These are phyloP conservation scores for Hybognathus amarus DNA, from an alignment of 2,797 vertebrate genomes.

Conservation along the genomic window DNA sequence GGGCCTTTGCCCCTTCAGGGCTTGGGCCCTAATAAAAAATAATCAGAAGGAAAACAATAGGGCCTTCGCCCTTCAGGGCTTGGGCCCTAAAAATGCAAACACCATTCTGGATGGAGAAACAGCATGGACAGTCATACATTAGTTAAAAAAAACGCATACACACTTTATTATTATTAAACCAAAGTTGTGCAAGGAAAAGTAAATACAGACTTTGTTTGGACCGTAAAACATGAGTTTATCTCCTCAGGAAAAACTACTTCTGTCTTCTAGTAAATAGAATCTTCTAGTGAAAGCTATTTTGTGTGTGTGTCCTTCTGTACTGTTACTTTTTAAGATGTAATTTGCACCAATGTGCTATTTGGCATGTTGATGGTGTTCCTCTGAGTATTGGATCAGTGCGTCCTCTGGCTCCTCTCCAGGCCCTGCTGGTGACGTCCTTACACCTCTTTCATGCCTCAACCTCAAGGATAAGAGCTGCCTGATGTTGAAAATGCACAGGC, in stretches of 20 bases:
- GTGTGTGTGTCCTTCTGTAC: background rate
- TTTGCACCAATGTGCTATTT: conserved; percentile 8
- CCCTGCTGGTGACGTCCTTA: conserved; percentile 46
- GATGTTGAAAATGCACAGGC: conserved; percentile 69
- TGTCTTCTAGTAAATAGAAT: background rate
- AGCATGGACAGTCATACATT: no score
- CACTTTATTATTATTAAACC: no score
- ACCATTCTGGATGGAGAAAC: no score
- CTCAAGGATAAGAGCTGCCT: conserved; percentile 79
- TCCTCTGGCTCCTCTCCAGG: conserved; percentile 16
- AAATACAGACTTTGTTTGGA: background rate
- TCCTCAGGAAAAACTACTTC: background rate
- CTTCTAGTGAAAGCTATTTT: background rate
- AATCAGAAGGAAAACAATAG: no score
- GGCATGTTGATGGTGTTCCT: background rate
- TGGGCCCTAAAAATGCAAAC: no score
- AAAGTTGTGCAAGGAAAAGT: background rate
- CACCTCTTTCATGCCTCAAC: conserved; percentile 71
- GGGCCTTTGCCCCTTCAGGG: no score
- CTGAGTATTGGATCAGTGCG: background rate
- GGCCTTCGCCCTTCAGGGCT: no score
- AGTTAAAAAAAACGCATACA: no score
- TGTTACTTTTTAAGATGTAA: background rate
- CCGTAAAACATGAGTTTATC: background rate
- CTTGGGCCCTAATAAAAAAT: no score